Percentiles rank a stretch among this genome's conserved stretches.
phyloP scores from a whole-genome alignment of 2,797 vertebrate species.

The Gobio occitaniae region DNA sequence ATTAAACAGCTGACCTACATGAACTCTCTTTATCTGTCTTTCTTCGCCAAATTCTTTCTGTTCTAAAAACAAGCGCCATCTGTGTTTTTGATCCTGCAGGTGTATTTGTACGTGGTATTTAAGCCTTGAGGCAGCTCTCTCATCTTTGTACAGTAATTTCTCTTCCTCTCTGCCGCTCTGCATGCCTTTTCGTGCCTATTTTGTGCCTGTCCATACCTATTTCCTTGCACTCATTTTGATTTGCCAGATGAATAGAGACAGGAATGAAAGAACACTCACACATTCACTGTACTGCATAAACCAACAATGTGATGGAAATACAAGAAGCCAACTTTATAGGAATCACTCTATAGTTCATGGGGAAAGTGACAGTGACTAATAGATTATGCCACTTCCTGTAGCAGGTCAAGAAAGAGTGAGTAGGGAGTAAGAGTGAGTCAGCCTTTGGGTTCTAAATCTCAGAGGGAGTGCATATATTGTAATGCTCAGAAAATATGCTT shows the following conservation, averaged over 20 bases:
- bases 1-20: slow-evolving; percentile 12
- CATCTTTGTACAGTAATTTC: slow-evolving; percentile 5
- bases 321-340: not conserved
- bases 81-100: slow-evolving; percentile 54
- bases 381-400: slow-evolving; percentile 27
- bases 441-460: slow-evolving; percentile 4
- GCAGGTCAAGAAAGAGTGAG: slow-evolving; percentile 3
- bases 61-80: slow-evolving; percentile 47
- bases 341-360: not conserved
- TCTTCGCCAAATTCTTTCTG: slow-evolving; percentile 13
- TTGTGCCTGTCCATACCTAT: slow-evolving; percentile 18
- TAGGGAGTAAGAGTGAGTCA: slow-evolving; percentile 16
- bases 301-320: slow-evolving; percentile 9
- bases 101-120: slow-evolving; percentile 53
- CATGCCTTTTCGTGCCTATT: slow-evolving; percentile 16
- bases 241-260: slow-evolving; percentile 14
- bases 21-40: slow-evolving; percentile 25
- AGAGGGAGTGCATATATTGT: not conserved
- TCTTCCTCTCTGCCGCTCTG: slow-evolving; percentile 9
- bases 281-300: slow-evolving; percentile 4
- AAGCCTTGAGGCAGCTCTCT: slow-evolving; percentile 40
- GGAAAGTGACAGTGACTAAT: slow-evolving; percentile 23
- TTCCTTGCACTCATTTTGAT: slow-evolving; percentile 16
- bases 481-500: not conserved
- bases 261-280: not conserved